Conservation (phyloP, 1,140 invertebrate genomes). For the Zaprionus davidi region DNA sequence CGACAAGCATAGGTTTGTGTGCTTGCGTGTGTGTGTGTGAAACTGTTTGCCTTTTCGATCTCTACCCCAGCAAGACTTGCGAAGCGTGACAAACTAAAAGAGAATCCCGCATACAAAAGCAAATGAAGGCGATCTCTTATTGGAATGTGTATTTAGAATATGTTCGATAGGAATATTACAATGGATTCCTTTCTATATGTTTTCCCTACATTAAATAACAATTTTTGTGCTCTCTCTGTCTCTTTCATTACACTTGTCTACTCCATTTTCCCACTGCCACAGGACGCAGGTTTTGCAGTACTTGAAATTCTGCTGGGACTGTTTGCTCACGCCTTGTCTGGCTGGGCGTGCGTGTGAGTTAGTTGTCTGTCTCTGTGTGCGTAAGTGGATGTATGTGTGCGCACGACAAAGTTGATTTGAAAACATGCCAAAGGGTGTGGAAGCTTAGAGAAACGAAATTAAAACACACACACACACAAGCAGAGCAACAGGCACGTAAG, state of each 20-base stretch:
- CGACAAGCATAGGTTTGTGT: slow-evolving; percentile 20
- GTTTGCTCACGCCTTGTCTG: slow-evolving; percentile 3
- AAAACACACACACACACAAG: slow-evolving; percentile 31
- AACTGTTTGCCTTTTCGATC: slow-evolving; percentile 15
- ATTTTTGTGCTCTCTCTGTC: not conserved
- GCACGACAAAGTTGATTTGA: slow-evolving; percentile 46
- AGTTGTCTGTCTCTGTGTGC: not conserved
- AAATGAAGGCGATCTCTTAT: not conserved
- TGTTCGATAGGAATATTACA: not conserved
- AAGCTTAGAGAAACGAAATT: slow-evolving; percentile 44
- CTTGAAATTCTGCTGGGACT: slow-evolving; percentile 3
- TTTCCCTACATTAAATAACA: no score
- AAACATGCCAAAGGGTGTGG: slow-evolving; percentile 74
- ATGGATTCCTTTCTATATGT: not conserved
- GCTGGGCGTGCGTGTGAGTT: slow-evolving; percentile 18
- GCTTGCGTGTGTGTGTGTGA: not conserved
- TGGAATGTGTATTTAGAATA: not conserved
- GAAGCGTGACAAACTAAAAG: slow-evolving; percentile 6
- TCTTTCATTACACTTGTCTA: not conserved
- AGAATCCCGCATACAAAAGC: not conserved
- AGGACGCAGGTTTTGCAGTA: not conserved
- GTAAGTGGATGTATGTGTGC: slow-evolving; percentile 10
- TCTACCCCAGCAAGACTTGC: slow-evolving; percentile 24
- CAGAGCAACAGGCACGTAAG: slow-evolving; percentile 38
- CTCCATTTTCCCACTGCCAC: not conserved